Conservation (phyloP, 2,113 vertebrate species). For the Tringa solitaria region DNA sequence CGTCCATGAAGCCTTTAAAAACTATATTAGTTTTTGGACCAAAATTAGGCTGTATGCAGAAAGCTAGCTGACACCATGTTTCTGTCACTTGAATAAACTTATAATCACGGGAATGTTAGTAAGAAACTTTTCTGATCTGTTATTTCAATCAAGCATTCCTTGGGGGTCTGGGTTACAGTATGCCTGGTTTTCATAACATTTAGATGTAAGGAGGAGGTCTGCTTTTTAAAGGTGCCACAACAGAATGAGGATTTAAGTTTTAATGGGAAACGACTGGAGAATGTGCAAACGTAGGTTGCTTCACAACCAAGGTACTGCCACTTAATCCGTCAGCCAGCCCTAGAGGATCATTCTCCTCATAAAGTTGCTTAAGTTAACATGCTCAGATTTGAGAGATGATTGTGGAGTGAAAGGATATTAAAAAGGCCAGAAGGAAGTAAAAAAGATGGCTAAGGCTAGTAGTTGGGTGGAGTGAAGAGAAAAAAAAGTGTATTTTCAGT, state of each 20-base stretch:
- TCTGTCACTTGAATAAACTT: not conserved
- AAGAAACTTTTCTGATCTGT: conserved; percentile 44
- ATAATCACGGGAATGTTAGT: conserved; percentile 32
- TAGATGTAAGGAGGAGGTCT: conserved; percentile 34
- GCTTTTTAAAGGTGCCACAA: conserved; percentile 38
- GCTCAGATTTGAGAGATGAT: not conserved
- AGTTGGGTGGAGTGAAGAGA: not conserved
- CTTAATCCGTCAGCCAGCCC: conserved; percentile 27
- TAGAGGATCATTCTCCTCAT: not conserved
- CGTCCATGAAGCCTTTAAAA: not conserved
- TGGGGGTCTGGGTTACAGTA: conserved; percentile 18
- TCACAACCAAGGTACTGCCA: conserved; percentile 40
- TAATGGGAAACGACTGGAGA: conserved; percentile 51
- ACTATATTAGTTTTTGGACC: not conserved
- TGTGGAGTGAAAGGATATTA: conserved; percentile 11
- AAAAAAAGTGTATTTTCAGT: not conserved
- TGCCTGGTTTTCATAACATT: conserved; percentile 48
- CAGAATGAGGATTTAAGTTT: conserved; percentile 41
- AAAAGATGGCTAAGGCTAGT: not conserved
- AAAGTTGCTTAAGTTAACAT: conserved; percentile 34
- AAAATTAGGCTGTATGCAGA: not conserved
- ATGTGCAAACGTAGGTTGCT: conserved; percentile 41
- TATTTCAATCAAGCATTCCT: conserved; percentile 51
- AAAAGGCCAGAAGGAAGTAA: conserved; percentile 1
- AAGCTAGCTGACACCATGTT: not conserved